Evolutionary conservation across 2,113 vertebrate genomes (phyloP), one percentile per base, ranked within the genome.

Genomic region (Dolichallabes microphthalmus): DNA sequence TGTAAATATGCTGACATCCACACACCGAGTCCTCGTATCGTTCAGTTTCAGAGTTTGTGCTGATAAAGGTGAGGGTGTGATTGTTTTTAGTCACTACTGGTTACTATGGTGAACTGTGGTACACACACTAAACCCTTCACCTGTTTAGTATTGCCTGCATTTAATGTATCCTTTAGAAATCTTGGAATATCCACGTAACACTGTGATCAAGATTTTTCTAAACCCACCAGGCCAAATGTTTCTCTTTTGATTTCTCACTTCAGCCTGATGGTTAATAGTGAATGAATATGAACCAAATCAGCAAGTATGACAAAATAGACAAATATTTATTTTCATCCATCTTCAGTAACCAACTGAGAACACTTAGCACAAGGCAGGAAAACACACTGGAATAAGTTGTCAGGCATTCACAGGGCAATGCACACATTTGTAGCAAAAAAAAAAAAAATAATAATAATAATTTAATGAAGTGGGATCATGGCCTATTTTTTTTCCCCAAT

Each of bases 1-100:
- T 71, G 45, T 80, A 14, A 88, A 71, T 9, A 39, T 64, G 22
- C 85, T 84, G 53, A 80, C 85, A 2, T n/a, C 71, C 73, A 86
- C 64, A 4, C 82, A 80, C 17, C 58, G 71, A n/a, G 85, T 88
- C 0, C 86, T 90, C n/a, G 77, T 39, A 27, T 68, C 68, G 19
- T 61, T 35, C 50, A 90, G 74, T 50, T 83, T 88, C 52, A 82
- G 2, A 69, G 8, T 10, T 35, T 71, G 32, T 71, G 32, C 32
- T 71, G 68, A 71, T 71, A 17, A 69, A 69, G 30, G 2, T 8
- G 30, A 68, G 66, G 30, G 30, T 35, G 32, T 35, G 66, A 69
- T 19, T 68, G 30, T 35, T 32, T 68, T 69, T 69, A 19, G 66
- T 35, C 35, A 35, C 66, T 32, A 8, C 30, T 71, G 27, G 64